Percentiles rank a stretch among this genome's conserved stretches.
Evolutionary conservation across 2,113 vertebrate species (phyloP).

Genomic region (Sander lucioperca): DNA sequence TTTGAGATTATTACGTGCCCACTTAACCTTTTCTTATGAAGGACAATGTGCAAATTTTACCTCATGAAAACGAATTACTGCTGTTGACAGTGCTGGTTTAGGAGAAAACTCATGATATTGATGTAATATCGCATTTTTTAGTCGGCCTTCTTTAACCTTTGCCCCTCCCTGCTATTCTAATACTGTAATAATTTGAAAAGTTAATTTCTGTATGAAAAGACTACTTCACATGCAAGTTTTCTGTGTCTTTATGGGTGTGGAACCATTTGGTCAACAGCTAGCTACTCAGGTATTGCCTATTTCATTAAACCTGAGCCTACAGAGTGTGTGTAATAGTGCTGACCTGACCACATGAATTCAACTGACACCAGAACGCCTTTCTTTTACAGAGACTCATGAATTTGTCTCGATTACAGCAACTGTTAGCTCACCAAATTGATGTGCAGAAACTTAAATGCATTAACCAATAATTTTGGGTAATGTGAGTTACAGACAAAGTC

Average conservation of each 20-base stretch:
- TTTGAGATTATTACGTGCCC: slow-evolving; percentile 28
- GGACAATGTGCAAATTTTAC: slow-evolving; percentile 16
- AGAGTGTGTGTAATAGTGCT: neutral
- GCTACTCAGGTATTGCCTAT: slow-evolving; percentile 10
- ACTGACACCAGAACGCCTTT: neutral
- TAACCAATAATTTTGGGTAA: slow-evolving; percentile 18
- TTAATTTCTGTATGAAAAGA: neutral
- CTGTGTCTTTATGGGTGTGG: neutral
- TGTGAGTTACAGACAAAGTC: slow-evolving; percentile 21
- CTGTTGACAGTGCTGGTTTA: neutral
- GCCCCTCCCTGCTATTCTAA: neutral
- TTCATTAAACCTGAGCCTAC: neutral
- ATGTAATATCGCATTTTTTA: neutral
- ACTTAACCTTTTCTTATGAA: slow-evolving; percentile 11
- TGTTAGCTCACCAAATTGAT: slow-evolving; percentile 15
- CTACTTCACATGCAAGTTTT: neutral
- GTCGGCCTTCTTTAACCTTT: neutral
- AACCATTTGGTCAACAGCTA: neutral
- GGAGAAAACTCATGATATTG: neutral
- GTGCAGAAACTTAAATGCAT: slow-evolving; percentile 2
- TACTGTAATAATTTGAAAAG: neutral
- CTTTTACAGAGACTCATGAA: slow-evolving; percentile 3
- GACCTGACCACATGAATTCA: neutral
- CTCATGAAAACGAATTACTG: neutral
- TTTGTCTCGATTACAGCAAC: neutral